phyloP scores from a whole-genome alignment of 2,113 vertebrate genomes.

The Cephalopholis sonnerati region DNA sequence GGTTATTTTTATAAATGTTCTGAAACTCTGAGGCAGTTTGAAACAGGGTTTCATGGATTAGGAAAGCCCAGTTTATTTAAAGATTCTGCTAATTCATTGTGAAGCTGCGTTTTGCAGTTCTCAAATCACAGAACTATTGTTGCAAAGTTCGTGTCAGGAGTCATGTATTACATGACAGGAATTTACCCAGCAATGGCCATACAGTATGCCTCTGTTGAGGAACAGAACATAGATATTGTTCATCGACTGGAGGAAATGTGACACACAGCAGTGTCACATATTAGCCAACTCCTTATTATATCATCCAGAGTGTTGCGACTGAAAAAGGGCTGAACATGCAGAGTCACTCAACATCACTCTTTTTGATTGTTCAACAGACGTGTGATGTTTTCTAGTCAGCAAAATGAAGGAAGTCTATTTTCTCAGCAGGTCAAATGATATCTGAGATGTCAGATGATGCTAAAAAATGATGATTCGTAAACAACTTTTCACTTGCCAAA shows the following conservation, averaged over 20 bases:
- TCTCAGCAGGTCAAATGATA: neutral
- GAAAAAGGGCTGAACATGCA: conserved; percentile 18
- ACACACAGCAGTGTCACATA: conserved; percentile 25
- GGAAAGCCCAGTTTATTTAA: conserved; percentile 11
- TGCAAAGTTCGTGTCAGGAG: neutral
- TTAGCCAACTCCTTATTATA: conserved; percentile 19
- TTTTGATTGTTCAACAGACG: neutral
- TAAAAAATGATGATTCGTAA: neutral
- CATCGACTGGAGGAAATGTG: conserved; percentile 51
- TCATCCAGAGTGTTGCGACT: conserved; percentile 25
- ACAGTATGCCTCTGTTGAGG: conserved; percentile 28
- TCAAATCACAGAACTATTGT: conserved; percentile 24
- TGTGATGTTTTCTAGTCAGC: conserved; percentile 2
- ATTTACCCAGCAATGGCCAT: neutral
- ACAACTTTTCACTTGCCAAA: neutral
- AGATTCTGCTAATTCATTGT: conserved; percentile 30
- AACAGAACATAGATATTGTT: conserved; percentile 42
- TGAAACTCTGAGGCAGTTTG: neutral
- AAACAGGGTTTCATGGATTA: neutral
- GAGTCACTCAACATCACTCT: neutral
- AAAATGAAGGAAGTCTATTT: neutral
- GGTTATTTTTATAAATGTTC: neutral
- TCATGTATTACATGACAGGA: neutral
- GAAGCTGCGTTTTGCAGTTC: conserved; percentile 24
- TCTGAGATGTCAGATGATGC: neutral